Conservation (phyloP, 2,113 vertebrate species). For the Siphamia tubifer region DNA sequence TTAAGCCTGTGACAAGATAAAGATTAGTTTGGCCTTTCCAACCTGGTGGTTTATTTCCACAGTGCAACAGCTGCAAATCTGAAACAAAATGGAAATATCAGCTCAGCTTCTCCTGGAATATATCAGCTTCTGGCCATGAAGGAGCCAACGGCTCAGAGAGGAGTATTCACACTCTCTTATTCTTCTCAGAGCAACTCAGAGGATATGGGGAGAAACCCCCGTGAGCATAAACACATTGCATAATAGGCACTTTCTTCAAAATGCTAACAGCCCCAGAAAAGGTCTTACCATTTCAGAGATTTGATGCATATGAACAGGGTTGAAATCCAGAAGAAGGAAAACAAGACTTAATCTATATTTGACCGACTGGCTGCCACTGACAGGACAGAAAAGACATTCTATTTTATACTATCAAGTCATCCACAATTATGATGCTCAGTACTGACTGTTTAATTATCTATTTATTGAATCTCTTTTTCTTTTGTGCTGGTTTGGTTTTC, state of each 20-base stretch:
- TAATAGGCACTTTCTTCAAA: constrained; percentile 71
- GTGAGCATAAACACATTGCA: constrained; percentile 69
- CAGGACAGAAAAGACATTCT: not conserved
- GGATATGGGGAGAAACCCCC: constrained; percentile 48
- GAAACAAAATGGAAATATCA: constrained; percentile 50
- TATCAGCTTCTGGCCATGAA: constrained; percentile 42
- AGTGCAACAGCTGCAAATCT: constrained; percentile 5
- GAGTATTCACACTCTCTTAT: constrained; percentile 46
- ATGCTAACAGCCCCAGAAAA: constrained; percentile 77
- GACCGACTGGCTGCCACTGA: not conserved
- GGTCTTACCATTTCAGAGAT: constrained; percentile 67
- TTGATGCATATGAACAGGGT: constrained; percentile 39
- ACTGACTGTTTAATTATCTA: no score
- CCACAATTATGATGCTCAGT: no score
- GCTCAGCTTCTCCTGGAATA: constrained; percentile 21
- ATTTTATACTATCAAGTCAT: no score
- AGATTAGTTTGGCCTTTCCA: constrained; percentile 39
- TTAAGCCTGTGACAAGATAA: constrained; percentile 22
- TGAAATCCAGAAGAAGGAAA: constrained; percentile 10
- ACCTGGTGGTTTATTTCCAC: constrained; percentile 5
- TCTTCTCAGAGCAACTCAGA: constrained; percentile 39
- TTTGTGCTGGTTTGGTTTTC: no score
- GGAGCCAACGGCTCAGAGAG: constrained; percentile 28
- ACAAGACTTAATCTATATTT: constrained; percentile 26
- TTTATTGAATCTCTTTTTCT: no score